A percentile compares a stretch with the other conserved stretches of the same genome.
These are phyloP conservation scores for Hypena proboscidalis DNA, from an alignment of 2,888 invertebrate genomes.

Conservation along the genomic window DNA sequence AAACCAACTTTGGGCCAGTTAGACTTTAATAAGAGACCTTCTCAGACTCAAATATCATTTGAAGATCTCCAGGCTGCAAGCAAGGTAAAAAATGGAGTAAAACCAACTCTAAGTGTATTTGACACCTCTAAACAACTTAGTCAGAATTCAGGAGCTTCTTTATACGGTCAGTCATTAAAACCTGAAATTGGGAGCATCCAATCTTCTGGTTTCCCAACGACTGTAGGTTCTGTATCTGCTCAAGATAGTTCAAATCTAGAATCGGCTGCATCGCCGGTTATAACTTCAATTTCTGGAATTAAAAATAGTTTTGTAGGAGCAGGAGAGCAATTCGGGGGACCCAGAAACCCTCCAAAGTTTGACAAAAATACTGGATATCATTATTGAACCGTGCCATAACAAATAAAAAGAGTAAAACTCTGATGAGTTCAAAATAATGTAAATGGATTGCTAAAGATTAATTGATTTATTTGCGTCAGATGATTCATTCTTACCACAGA, in stretches of 20 bases:
- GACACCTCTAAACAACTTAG: slow-evolving; percentile 12
- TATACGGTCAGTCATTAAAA: slow-evolving; percentile 5
- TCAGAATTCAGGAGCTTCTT: slow-evolving; percentile 10
- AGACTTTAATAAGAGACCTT: background rate
- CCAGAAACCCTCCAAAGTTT: slow-evolving; percentile 67
- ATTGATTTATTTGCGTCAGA: background rate
- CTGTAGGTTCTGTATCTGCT: slow-evolving; percentile 1
- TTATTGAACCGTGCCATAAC: slow-evolving; percentile 59
- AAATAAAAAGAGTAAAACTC: slow-evolving; percentile 7
- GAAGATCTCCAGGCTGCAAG: background rate
- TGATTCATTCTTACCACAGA: no score
- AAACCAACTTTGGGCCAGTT: slow-evolving; percentile 16
- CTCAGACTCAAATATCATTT: slow-evolving; percentile 2
- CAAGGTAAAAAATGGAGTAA: background rate
- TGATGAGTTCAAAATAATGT: slow-evolving; percentile 1
- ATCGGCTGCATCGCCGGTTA: slow-evolving; percentile 11
- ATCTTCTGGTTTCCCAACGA: slow-evolving; percentile 6
- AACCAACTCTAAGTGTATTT: slow-evolving; percentile 10
- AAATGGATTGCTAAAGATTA: slow-evolving; percentile 10
- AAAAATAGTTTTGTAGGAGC: slow-evolving; percentile 47
- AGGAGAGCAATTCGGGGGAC: slow-evolving; percentile 66
- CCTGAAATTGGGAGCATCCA: slow-evolving; percentile 9
- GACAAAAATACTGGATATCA: slow-evolving; percentile 72
- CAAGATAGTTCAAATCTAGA: background rate
- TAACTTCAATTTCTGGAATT: slow-evolving; percentile 19